phyloP scores from a whole-genome alignment of 2,888 invertebrate genomes.

The Meganola albula region DNA sequence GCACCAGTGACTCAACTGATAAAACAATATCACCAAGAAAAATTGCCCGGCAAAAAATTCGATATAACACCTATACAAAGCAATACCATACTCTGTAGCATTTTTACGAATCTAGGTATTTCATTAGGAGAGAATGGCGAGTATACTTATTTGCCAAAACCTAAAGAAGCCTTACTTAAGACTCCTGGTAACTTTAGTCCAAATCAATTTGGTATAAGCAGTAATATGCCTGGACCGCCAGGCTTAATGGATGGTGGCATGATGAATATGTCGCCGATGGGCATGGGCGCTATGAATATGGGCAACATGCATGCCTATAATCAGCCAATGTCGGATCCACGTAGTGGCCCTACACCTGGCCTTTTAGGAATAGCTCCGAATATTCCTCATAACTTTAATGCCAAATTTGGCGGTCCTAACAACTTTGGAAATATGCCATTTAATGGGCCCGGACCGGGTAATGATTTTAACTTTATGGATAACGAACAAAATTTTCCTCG shows the following conservation, averaged over 20 bases:
- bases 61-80: constrained; percentile 72
- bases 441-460: constrained; percentile 58
- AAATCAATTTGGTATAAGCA: constrained; percentile 51
- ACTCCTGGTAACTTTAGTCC: constrained; percentile 60
- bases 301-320: constrained; percentile 62
- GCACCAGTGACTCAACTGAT: constrained; percentile 79
- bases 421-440: constrained; percentile 66
- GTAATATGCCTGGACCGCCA: constrained; percentile 44
- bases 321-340: constrained; percentile 64
- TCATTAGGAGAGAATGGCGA: constrained; percentile 78
- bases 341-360: constrained; percentile 73
- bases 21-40: constrained; percentile 80
- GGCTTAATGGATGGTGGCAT: constrained; percentile 51
- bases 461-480: constrained; percentile 66
- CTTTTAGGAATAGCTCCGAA: constrained; percentile 78
- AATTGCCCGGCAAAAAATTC: constrained; percentile 70
- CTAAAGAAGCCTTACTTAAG: constrained; percentile 66
- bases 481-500: constrained; percentile 62
- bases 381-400: constrained; percentile 70
- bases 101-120: constrained; percentile 80
- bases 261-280: constrained; percentile 63
- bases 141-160: constrained; percentile 68
- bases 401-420: constrained; percentile 56
- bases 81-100: constrained; percentile 74
- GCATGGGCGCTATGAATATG: constrained; percentile 63